A percentile compares a stretch with the other conserved stretches of the same genome.
Conservation (phyloP, 2,797 vertebrate genomes). For the Erethizon dorsatum region DNA sequence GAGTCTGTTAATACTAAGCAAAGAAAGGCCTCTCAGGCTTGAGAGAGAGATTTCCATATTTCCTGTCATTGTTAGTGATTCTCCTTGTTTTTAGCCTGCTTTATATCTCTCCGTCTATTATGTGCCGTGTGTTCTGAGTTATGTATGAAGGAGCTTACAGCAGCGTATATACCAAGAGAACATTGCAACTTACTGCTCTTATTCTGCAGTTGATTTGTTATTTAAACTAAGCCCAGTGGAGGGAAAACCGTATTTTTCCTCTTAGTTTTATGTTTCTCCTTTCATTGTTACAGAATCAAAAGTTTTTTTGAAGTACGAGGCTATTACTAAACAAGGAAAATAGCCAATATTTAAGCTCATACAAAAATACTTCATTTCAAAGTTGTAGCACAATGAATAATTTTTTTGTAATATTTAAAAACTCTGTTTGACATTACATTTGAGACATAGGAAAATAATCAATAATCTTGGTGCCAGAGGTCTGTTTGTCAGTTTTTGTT, state of each 20-base stretch:
- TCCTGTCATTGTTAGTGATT: constrained; percentile 15
- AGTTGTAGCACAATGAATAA: constrained; percentile 29
- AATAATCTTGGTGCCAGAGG: background rate
- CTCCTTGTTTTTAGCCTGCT: constrained; percentile 51
- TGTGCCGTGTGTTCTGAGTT: constrained; percentile 49
- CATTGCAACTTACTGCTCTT: background rate
- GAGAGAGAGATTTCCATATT: constrained; percentile 21
- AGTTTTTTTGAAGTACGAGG: constrained; percentile 59
- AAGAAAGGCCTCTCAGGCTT: background rate
- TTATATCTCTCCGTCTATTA: constrained; percentile 61
- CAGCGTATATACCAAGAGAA: background rate
- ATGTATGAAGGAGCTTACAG: constrained; percentile 5
- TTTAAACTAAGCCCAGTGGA: constrained; percentile 57
- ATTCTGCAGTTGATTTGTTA: constrained; percentile 63
- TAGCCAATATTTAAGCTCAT: constrained; percentile 64
- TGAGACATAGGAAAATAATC: constrained; percentile 48
- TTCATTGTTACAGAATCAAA: constrained; percentile 12
- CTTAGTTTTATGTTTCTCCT: constrained; percentile 59
- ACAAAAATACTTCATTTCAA: constrained; percentile 57
- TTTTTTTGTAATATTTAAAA: constrained; percentile 53
- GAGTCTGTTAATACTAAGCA: background rate
- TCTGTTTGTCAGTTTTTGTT: constrained; percentile 1
- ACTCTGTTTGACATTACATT: constrained; percentile 7
- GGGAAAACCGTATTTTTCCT: background rate
- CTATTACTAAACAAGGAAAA: constrained; percentile 63